Base-by-base conservation (phyloP, 35 echinoderm and acorn worm species). In the Amphiura filiformis region DNA sequence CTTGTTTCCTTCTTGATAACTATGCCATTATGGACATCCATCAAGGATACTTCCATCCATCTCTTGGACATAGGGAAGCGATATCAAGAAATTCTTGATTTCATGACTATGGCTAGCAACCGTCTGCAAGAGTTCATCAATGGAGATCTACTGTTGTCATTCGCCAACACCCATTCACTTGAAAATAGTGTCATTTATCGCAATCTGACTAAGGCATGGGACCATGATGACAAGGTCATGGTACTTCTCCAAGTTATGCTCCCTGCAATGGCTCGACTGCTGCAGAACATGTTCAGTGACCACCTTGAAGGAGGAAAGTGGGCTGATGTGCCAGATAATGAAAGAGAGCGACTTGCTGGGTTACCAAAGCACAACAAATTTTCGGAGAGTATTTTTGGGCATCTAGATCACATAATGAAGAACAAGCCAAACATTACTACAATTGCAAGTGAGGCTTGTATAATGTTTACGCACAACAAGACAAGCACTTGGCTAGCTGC, bases 331-430 rank as follows among this genome's bases (percentile, higher is more conserved):
- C 20, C 33, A 13, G 13, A 33, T 35, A 76, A 86, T 26, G 39
- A n/a, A 17, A 33, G 42, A 26, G 84, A 91, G 31, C 38, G 20
- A 32, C 7, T 81, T 5, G 86, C 18, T 56, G 77, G 90, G 0
- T 76, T 91, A n/a, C 90, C 90, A 31, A 88, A 92, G 39, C 78
- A 88, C 85, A 92, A 88, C 28, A 92, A 81, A 38, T 86, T 76
- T 77, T 78, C 78, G 37, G 91, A 92, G 35, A 88, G 91, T 36
- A 34, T 92, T 13, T 92, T 88, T 83, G 91, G 49, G 5, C 85
- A 92, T 52, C 47, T 88, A 31, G 79, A 87, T 37, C 52, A 65
- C 4, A 23, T 86, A 13, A 31, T 91, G 0, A 20, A 26, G 37
- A 77, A 79, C 33, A 91, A 91, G 80, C 65, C 82, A 52, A 80